Evolutionary conservation across 1,140 invertebrate species (phyloP), one percentile per base, ranked within the genome.

Genomic region (Monochamus saltuarius): DNA sequence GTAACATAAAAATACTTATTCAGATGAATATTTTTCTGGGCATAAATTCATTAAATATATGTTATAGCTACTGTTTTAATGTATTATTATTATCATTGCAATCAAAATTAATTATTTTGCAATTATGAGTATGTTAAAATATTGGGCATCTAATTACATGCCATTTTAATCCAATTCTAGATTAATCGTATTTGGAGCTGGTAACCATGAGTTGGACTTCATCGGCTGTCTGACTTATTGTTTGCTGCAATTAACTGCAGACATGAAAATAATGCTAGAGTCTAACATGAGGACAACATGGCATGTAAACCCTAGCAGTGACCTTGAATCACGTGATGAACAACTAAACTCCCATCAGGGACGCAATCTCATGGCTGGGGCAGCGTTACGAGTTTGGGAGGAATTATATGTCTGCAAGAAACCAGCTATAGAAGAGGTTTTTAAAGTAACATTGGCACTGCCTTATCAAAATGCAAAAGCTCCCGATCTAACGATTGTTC

Each of bases 321-420:
- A 88, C 54, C 72, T 83, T 11, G 89, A 91, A 72, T 83, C 87
- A 0, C 83, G 84, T 42, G 89, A 92, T 61, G 87, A 90, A 56
- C 83, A 85, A 63, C 80, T 94, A 34, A 91, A 86, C 42, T 85
- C 89, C 58, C 83, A 91, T 67, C 89, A 92, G 79, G 88, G 88
- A 61, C 87, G 91, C 53, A 92, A 94, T 77, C 79, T 97, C 36
- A 92, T 98, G 79, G 87, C 89, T 2, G 88, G 89, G 10, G 95
- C 95, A 11, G 95, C 96, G 0, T 88, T 87, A 37, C 84, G 94
- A 64, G 94, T 99, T 0, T 99, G 97, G 97, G 94, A 97, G 70
- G 95, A 98, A 77, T 77, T 99, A 7, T 99, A 97, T 73, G 88
- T 94, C 1, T 94, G 89, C 69, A 99, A 98, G 74, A 98, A 98